Evolutionary conservation across 1,140 invertebrate genomes (phyloP).

Genomic region (Aphelenchoides besseyi): DNA sequence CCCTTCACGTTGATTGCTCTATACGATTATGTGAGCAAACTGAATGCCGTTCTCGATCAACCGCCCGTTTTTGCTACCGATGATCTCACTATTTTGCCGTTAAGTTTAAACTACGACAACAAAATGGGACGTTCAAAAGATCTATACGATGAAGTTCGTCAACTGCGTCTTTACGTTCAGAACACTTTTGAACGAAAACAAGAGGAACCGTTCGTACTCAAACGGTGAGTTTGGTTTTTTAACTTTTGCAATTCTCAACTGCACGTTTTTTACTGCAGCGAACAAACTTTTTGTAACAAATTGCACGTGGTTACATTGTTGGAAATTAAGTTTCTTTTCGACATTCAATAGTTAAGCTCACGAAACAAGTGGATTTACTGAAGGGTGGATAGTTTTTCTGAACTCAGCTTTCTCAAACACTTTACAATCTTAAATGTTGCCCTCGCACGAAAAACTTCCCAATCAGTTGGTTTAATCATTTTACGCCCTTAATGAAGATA

Average conservation of each 20-base stretch:
- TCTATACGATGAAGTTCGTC: conserved; percentile 26
- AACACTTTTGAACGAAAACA: conserved; percentile 14
- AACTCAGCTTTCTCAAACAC: too few species aligned
- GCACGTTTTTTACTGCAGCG: not conserved
- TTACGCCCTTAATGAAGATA: not conserved
- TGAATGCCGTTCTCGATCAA: not conserved
- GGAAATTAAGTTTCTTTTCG: too few species aligned
- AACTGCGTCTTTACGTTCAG: conserved; percentile 31
- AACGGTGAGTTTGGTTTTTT: conserved; percentile 2
- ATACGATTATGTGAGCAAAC: conserved; percentile 30
- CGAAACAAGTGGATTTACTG: too few species aligned
- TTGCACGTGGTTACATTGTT: not conserved
- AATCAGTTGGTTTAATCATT: conserved; percentile 3
- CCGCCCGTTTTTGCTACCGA: conserved; percentile 36
- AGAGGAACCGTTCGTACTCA: not conserved
- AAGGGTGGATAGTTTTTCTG: too few species aligned
- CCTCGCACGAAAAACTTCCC: not conserved
- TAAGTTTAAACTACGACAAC: conserved; percentile 20
- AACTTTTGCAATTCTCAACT: not conserved
- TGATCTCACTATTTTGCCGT: conserved; percentile 33
- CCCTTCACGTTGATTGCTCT: conserved; percentile 6
- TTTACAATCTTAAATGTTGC: not conserved
- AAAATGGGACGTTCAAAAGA: conserved; percentile 3
- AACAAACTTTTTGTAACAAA: not conserved
- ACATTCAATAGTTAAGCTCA: too few species aligned